Evolutionary conservation across 2,113 vertebrate genomes (phyloP), one percentile per base, ranked within the genome.

Genomic region (Daboia siamensis): DNA sequence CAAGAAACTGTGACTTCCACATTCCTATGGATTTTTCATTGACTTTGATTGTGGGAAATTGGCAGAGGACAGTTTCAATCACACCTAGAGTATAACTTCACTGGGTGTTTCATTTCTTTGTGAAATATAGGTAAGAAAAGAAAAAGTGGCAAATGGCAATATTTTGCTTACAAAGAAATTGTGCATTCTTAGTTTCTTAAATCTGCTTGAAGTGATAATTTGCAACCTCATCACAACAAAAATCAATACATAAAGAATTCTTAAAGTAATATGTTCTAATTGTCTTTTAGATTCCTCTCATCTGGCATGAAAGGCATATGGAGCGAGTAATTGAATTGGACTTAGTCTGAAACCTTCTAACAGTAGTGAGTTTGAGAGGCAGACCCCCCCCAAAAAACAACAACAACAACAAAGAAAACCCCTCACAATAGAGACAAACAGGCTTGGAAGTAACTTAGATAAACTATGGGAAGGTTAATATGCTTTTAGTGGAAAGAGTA

Each of bases 31-130:
- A 5, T 39, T 80, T 20, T 6, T 33, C 15, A 39, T 80, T 80
- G n/a, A 33, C 5, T 80, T 80, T 80, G 69, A 33, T 80, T 80
- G 69, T 80, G 69, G 33, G 15, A 39, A 80, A 5, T n/a, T 39
- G 69, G 33, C 33, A 39, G 69, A 39, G 69, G 33, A 39, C n/a
- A 80, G 39, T 80, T 39, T 6, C 15, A 39, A 80, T 80, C 33
- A 80, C 69, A 20, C 20, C 90, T 93, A 11, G 0, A 39, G 12
- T 91, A 80, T 80, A 15, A 86, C 56, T 9, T 57, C 89, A 57
- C 59, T 93, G 23, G 88, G 89, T 21, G 24, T 85, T 24, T 26
- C 90, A 92, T 93, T 80, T 87, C 48, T 93, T 29, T 48, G 94
- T 94, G 90, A 93, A 94, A 90, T 84, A 21, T 39, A 85, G 44